phyloP scores from a whole-genome alignment of 2,113 vertebrate genomes.

The Perca fluviatilis region DNA sequence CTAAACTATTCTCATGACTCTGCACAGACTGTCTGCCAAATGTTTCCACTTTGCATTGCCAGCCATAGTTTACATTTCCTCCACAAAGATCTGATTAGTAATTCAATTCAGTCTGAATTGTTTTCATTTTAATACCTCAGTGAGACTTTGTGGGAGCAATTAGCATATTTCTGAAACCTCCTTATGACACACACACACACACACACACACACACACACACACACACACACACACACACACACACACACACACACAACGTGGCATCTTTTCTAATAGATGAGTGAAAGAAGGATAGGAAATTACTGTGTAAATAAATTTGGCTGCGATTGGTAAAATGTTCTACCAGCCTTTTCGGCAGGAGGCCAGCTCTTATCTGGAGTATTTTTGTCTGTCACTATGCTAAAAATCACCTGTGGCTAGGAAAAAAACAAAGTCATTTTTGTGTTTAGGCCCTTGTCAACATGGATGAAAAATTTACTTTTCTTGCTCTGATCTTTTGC shows the following conservation, averaged over 20 bases:
- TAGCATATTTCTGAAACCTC: slow-evolving; percentile 22
- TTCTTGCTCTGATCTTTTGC: slow-evolving; percentile 12
- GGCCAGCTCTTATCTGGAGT: slow-evolving; percentile 10
- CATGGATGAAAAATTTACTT: slow-evolving; percentile 11
- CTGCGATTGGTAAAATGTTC: slow-evolving; percentile 6
- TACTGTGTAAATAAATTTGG: slow-evolving; percentile 19
- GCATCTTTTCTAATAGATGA: slow-evolving; percentile 32
- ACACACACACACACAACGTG: neutral
- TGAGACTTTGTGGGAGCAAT: slow-evolving; percentile 25
- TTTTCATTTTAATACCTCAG: slow-evolving; percentile 30
- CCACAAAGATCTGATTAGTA: slow-evolving; percentile 27
- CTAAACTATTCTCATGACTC: neutral
- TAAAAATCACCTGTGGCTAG: slow-evolving; percentile 11
- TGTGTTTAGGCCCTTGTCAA: slow-evolving; percentile 4
- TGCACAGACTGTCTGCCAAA: neutral
- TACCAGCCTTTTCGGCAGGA: neutral
- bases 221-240: neutral
- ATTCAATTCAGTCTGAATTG: slow-evolving; percentile 11
- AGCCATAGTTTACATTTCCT: neutral
- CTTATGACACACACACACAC: neutral
- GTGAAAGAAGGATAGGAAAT: slow-evolving; percentile 20
- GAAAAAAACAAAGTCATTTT: neutral
- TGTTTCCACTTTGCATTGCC: slow-evolving; percentile 6
- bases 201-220: neutral
- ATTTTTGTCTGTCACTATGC: neutral